Base-by-base conservation (phyloP, 2,113 vertebrate genomes). In the Ia io region DNA sequence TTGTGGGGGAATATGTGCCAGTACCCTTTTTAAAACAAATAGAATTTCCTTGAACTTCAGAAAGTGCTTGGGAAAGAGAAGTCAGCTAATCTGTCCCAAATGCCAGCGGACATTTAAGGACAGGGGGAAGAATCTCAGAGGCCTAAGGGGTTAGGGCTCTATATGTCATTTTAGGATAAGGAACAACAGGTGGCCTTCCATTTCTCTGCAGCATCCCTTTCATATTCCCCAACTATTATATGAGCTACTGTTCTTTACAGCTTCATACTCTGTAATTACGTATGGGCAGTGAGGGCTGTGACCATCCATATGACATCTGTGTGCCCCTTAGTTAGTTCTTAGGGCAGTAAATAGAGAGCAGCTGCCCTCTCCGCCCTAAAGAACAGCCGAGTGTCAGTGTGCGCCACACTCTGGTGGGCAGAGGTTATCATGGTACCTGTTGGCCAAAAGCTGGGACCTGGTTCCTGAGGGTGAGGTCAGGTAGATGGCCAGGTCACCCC, bases 401-500 rank as follows among this genome's bases (percentile, higher is more conserved):
- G 25, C 35, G 17, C 18, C 28, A 71, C 9, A 35, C 25, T 9
- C 1, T 17, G 10, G 13, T 18, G 42, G 61, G 44, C 61, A 86
- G 76, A 59, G 9, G 32, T n/a, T 73, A 59, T 73, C 90, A 95
- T 76, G 25, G 2, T 98, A 99, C 99, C 99, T 99, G 99, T 99
- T 99, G 96, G 99, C 99, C 53, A 99, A 98, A 82, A 99, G 99
- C 98, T 99, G 99, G 77, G 99, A 99, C 97, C 99, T 99, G 93
- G 99, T 99, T 98, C 99, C 99, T 13, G 99, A 99, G 74, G 99
- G 99, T 28, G 99, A 99, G 53, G 99, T 99, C 98, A 99, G 97
- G 97, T 99, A 99, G 98, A 99, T 99, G 79, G 99, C 99, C 98
- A 99, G 98, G 98, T 99, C 99, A 91, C 99, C 99, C 87, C 99